Conservation (phyloP, 2,888 invertebrate species). For the Ochropleura leucogaster region DNA sequence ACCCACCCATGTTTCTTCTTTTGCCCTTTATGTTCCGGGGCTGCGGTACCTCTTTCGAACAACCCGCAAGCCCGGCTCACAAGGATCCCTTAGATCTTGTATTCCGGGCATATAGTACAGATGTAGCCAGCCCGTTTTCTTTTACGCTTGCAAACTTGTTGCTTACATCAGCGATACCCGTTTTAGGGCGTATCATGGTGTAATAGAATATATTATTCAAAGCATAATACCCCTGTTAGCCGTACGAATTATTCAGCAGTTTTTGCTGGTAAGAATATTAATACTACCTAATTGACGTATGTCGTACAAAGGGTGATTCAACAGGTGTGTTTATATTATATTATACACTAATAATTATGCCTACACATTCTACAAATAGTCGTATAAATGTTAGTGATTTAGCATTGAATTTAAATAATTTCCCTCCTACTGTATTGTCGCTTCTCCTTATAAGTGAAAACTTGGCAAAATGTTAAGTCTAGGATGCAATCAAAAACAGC, state of each 20-base stretch:
- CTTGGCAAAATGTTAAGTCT: not conserved
- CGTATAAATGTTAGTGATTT: slow-evolving; percentile 33
- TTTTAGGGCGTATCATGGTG: not conserved
- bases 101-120: not conserved
- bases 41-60: too few species aligned
- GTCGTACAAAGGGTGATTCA: slow-evolving; percentile 31
- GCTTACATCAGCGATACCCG: not conserved
- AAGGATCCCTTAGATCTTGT: not conserved
- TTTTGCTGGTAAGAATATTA: slow-evolving; percentile 14
- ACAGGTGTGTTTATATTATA: slow-evolving; percentile 43
- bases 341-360: slow-evolving; percentile 1
- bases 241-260: slow-evolving; percentile 32
- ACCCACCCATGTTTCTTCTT: too few species aligned
- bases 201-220: slow-evolving; percentile 25
- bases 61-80: too few species aligned
- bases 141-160: slow-evolving; percentile 27
- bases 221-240: not conserved
- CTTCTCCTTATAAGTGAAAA: not conserved
- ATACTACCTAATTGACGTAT: slow-evolving; percentile 13
- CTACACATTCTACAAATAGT: slow-evolving; percentile 32
- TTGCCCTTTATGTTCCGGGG: too few species aligned
- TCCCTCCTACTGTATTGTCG: not conserved
- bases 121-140: not conserved
- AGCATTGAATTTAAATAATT: slow-evolving; percentile 32
- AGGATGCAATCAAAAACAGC: not conserved